Evolutionary conservation across 2,113 vertebrate species (phyloP).

Genomic region (Chauna torquata): DNA sequence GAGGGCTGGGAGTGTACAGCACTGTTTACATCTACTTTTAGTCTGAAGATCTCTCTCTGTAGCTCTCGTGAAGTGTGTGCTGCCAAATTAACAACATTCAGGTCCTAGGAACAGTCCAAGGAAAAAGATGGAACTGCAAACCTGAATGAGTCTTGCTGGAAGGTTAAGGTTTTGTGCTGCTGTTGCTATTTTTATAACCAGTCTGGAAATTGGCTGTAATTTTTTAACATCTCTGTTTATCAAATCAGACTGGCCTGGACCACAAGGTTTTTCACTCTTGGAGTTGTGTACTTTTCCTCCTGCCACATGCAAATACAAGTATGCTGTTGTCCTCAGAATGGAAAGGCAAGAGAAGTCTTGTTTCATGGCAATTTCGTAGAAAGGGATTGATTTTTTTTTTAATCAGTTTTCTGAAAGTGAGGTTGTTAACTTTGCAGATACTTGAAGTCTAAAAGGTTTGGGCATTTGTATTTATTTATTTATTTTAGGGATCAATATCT

Average conservation of each 20-base stretch:
- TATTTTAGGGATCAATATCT: slow-evolving; percentile 46
- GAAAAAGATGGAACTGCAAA: neutral
- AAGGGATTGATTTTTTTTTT: neutral
- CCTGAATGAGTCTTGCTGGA: neutral
- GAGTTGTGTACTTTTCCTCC: neutral
- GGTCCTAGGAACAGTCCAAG: neutral
- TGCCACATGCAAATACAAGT: neutral
- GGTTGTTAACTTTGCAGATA: neutral
- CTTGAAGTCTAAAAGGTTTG: slow-evolving; percentile 12
- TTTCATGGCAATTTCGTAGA: neutral
- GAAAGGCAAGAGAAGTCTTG: neutral
- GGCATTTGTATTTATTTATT: slow-evolving; percentile 7
- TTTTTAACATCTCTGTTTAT: neutral
- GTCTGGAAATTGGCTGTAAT: neutral
- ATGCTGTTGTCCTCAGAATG: neutral
- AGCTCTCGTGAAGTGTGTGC: neutral
- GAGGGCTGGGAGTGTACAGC: neutral
- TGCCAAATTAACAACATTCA: neutral
- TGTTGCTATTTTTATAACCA: neutral
- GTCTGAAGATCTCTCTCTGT: neutral
- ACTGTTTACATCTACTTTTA: neutral
- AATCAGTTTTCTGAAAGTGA: neutral
- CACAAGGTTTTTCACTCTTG: neutral
- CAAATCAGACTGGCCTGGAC: neutral
- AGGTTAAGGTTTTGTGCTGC: neutral